Evolutionary conservation across 1,140 invertebrate species (phyloP).

Genomic region (Drosophila eugracilis): DNA sequence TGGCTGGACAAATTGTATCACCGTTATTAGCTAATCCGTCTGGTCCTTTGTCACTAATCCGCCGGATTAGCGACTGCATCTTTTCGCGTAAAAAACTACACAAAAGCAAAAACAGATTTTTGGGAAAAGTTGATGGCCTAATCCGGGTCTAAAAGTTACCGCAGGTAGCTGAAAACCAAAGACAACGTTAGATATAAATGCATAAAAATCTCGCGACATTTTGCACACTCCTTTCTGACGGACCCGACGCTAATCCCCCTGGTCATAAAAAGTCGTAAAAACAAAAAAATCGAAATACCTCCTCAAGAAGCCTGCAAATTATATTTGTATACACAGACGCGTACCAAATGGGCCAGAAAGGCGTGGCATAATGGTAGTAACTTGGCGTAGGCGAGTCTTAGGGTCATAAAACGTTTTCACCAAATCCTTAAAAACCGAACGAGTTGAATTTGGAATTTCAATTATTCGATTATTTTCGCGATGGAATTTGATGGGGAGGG

Average conservation of each 20-base stretch:
- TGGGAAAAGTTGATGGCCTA: slow-evolving; percentile 66
- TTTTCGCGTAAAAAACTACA: slow-evolving; percentile 71
- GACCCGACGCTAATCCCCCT: slow-evolving; percentile 76
- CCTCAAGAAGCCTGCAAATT: slow-evolving; percentile 58
- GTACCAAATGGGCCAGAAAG: slow-evolving; percentile 38
- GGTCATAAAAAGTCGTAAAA: slow-evolving; percentile 76
- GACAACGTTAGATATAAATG: slow-evolving; percentile 10
- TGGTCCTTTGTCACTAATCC: slow-evolving; percentile 65
- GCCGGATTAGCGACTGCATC: slow-evolving; percentile 65
- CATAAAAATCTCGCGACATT: slow-evolving; percentile 44
- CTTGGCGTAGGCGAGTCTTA: slow-evolving; percentile 26
- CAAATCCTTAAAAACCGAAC: slow-evolving; percentile 45
- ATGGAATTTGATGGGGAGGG: background rate
- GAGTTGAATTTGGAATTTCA: slow-evolving; percentile 41
- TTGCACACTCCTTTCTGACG: slow-evolving; percentile 76
- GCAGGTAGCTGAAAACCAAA: slow-evolving; percentile 32
- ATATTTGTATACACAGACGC: slow-evolving; percentile 74
- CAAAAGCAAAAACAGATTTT: slow-evolving; percentile 65
- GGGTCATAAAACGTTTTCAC: slow-evolving; percentile 25
- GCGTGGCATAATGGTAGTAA: slow-evolving; percentile 13
- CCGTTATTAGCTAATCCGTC: slow-evolving; percentile 73
- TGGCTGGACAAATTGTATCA: slow-evolving; percentile 70
- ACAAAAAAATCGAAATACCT: slow-evolving; percentile 70
- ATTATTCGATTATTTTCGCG: slow-evolving; percentile 23
- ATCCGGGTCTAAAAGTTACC: slow-evolving; percentile 57